Evolutionary conservation across 2,113 vertebrate genomes (phyloP), one percentile per base, ranked within the genome.

Genomic region (Anolis carolinensis): DNA sequence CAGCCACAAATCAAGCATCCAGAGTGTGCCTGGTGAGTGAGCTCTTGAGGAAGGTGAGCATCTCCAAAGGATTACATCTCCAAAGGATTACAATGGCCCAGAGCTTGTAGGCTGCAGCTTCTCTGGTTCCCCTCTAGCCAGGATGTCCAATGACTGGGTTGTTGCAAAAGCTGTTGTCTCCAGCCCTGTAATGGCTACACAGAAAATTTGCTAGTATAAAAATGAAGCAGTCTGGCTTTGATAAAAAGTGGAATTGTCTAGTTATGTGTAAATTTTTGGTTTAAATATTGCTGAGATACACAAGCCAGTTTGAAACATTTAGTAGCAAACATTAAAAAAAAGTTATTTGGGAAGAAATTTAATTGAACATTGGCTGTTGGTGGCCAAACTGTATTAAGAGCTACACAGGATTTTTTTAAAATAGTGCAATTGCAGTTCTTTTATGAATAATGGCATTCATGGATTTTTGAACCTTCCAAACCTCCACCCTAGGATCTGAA

Each of bases 1-100:
- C 65, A 63, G 52, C 0, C 21, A 14, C 21, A 44, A 63, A n/a
- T 20, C 18, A 72, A 55, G 2, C 0, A 0, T 21, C 0, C 34
- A 55, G 75, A 2, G 36, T 7, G 79, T 79, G 2, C 34, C 52
- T 55, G 52, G 52, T 55, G 52, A 9, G 52, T 55, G 52, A 55
- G 8, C 16, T 55, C 52, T 13, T 55, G 52, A 2, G 52, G 52
- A 55, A 55, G 52, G 52, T 55, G 7, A n/a, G n/a, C n/a, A n/a
- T n/a, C n/a, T n/a, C n/a, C n/a, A n/a, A n/a, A n/a, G n/a, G n/a
- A n/a, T n/a, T n/a, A n/a, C 14, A 32, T 79, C 13, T 73, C 1
- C 8, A 55, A 55, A 55, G 52, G 52, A 55, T 55, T 55, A 55
- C 52, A 55, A 55, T 13, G 9, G 52, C 10, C 1, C 52, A 55